Evolutionary conservation across 2,797 vertebrate genomes (phyloP), one percentile per base, ranked within the genome.

Genomic region (Cirrhinus mrigala): DNA sequence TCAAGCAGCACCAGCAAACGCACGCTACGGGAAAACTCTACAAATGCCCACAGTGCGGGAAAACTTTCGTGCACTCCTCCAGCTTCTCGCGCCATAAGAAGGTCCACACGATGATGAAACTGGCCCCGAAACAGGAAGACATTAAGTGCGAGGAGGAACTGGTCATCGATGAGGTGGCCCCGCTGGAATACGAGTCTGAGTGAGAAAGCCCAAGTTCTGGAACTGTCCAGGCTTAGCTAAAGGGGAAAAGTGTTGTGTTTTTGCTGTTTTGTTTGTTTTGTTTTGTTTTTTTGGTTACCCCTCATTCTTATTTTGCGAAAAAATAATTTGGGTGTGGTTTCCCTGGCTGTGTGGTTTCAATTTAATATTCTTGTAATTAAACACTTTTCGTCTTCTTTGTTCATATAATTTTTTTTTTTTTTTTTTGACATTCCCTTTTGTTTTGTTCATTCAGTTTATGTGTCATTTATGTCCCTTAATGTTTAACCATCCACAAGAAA

Each of bases 11-110:
- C 74, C 92, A 92, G 86, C 92, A 92, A 88, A 90, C 88, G 62
- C 89, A 82, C 79, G 90, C 75, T 7, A 79, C 64, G 79, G 93
- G 87, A 81, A 95, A 95, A 90, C 94, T 93, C 56, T 95, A 94
- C 89, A 90, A 91, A 37, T 96, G 95, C 83, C 54, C 82, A 0
- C 89, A 93, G 69, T 96, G 95, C 91, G 92, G 91, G 89, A 96
- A 96, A 90, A 94, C 93, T 89, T 96, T 96, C 84, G 94, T 95
- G 90, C 95, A 96, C 90, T 95, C 94, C 0, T 95, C 94, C 64
- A 95, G 94, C 88, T 91, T 96, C 87, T 95, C 94, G 0, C 94
- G 95, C 22, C 95, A 95, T 84, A 94, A 94, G 89, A 95, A 95
- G 87, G 92, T 95, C 83, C 95, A 95, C 85, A 92, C 93, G 66